Percentiles rank a stretch among this genome's conserved stretches.
Evolutionary conservation across 2,888 invertebrate genomes (phyloP).

Genomic region (Phragmatobia fuliginosa): DNA sequence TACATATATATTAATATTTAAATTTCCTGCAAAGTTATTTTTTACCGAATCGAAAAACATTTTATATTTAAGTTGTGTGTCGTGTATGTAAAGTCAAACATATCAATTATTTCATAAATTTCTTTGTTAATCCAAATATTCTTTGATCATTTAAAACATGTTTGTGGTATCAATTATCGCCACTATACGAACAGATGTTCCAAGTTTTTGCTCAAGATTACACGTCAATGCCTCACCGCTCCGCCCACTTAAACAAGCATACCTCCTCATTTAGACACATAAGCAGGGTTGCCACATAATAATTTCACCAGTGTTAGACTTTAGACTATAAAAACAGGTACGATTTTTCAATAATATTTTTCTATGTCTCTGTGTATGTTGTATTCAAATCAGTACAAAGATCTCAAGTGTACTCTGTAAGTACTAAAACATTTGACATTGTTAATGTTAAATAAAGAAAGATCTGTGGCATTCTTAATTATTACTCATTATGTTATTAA

Average conservation of each 20-base stretch:
- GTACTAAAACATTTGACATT: too few species aligned
- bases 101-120: not conserved
- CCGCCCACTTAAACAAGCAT: slow-evolving; percentile 29
- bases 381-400: too few species aligned
- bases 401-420: not conserved
- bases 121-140: not conserved
- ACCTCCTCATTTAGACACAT: slow-evolving; percentile 31
- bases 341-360: too few species aligned
- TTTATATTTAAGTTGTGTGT: not conserved
- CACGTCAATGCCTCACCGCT: slow-evolving; percentile 26
- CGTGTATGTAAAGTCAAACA: not conserved
- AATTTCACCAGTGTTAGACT: too few species aligned
- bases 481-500: not conserved
- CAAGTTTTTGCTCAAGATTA: slow-evolving; percentile 33
- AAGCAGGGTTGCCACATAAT: slow-evolving; percentile 15
- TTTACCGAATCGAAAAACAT: not conserved
- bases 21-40: too few species aligned
- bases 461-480: not conserved
- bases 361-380: too few species aligned
- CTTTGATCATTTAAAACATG: slow-evolving; percentile 31
- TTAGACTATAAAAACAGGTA: not conserved
- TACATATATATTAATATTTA: too few species aligned
- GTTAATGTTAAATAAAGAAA: not conserved
- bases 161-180: slow-evolving; percentile 37
- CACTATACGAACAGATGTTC: slow-evolving; percentile 35